Conservation (phyloP, 2,113 vertebrate species). For the Odobenus rosmarus region DNA sequence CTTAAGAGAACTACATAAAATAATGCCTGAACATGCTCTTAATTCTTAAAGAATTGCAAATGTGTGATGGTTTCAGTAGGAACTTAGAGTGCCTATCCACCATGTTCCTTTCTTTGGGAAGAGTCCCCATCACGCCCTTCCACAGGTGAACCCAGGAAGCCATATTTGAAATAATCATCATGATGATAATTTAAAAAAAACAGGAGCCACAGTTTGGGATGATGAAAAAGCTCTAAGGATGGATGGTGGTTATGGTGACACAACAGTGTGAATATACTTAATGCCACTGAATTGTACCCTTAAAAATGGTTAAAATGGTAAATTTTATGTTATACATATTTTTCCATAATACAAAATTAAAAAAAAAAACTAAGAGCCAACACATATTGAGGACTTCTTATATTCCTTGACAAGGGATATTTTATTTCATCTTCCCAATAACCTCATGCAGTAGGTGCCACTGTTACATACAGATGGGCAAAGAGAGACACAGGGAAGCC, state of each 20-base stretch:
- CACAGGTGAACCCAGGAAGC: not conserved
- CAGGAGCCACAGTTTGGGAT: not conserved
- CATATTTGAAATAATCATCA: not conserved
- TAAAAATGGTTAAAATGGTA: not conserved
- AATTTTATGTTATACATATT: not conserved
- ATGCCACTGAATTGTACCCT: not conserved
- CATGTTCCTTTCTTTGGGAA: not conserved
- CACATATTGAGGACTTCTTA: not conserved
- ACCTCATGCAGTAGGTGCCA: not conserved
- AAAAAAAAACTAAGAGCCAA: not conserved
- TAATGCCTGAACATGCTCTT: not conserved
- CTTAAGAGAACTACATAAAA: not conserved
- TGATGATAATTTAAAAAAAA: conserved; percentile 2
- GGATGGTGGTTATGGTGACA: not conserved
- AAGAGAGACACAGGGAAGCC: not conserved
- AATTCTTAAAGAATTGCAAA: not conserved
- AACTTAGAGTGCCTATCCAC: not conserved
- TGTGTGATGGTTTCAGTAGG: not conserved
- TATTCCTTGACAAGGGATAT: not conserved
- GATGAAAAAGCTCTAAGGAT: not conserved
- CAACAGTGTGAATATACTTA: not conserved
- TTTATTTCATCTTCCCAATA: conserved; percentile 6
- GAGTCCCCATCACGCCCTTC: not conserved
- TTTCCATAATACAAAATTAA: not conserved
- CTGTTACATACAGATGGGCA: not conserved